Evolutionary conservation across 2,113 vertebrate species (phyloP).

Genomic region (Redunca redunca): DNA sequence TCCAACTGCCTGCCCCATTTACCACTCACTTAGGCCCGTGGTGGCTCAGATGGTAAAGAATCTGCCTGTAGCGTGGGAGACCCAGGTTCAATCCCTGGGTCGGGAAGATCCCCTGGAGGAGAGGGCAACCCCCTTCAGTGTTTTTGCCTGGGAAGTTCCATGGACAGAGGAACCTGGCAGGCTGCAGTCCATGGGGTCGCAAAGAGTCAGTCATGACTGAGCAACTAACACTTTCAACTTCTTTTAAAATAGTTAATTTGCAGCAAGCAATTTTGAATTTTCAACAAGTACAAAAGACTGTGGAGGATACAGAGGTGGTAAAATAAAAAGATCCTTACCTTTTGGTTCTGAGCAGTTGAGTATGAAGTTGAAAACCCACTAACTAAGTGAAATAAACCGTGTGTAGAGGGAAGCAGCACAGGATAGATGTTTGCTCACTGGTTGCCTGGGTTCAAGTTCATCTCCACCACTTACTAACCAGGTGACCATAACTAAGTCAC

Average conservation of each 20-base stretch:
- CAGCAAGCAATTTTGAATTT: slow-evolving; percentile 1
- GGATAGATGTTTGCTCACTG: neutral
- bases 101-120: neutral
- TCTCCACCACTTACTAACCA: neutral
- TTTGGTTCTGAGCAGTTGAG: neutral
- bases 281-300: neutral
- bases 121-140: neutral
- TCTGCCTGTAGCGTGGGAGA: neutral
- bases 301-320: neutral
- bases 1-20: neutral
- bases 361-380: neutral
- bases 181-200: neutral
- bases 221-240: neutral
- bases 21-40: neutral
- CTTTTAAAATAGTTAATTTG: neutral
- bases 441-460: neutral
- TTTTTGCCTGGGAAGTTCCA: neutral
- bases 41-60: neutral
- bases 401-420: no score
- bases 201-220: neutral
- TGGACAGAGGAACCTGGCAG: neutral
- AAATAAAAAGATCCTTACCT: neutral
- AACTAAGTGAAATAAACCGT: fast-evolving
- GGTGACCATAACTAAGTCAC: neutral
- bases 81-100: neutral